Conservation (phyloP, 2,888 invertebrate species). For the Malthinus seriepunctatus region DNA sequence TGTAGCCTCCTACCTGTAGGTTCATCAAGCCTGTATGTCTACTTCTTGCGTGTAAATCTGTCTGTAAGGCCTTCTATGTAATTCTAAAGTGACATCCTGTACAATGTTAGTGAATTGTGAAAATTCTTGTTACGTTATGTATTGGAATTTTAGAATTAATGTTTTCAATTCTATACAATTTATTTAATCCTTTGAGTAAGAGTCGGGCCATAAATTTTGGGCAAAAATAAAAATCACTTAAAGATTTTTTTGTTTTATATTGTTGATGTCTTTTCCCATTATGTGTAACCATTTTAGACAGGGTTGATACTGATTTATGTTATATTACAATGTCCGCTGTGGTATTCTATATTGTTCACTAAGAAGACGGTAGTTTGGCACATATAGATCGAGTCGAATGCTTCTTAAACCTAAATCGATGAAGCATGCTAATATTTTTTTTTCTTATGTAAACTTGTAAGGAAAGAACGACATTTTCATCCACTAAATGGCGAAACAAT, state of each 20-base stretch:
- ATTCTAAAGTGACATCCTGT: too few relatives aligned
- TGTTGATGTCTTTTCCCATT: constrained; percentile 19
- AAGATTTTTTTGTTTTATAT: constrained; percentile 18
- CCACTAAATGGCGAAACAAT: too few relatives aligned
- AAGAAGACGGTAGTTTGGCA: constrained; percentile 18
- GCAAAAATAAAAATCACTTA: constrained; percentile 20
- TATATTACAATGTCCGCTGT: constrained; percentile 17
- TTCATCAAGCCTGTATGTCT: too few relatives aligned
- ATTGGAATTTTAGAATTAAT: constrained; percentile 29
- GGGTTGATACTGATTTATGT: constrained; percentile 17
- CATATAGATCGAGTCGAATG: constrained; percentile 14
- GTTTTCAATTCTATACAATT: constrained; percentile 27
- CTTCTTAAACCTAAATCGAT: constrained; percentile 16
- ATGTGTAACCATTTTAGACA: constrained; percentile 14
- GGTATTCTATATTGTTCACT: constrained; percentile 18
- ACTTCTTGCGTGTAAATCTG: too few relatives aligned
- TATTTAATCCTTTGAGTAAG: constrained; percentile 25
- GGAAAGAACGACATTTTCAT: too few relatives aligned
- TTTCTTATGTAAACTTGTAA: too few relatives aligned
- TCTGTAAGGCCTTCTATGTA: too few relatives aligned
- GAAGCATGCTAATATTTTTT: background rate
- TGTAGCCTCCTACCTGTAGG: too few relatives aligned
- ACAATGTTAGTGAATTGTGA: constrained; percentile 27
- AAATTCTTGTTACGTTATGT: constrained; percentile 33
- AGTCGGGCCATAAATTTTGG: constrained; percentile 23